A percentile compares a stretch with the other conserved stretches of the same genome.
Conservation (phyloP, 2,888 invertebrate species). For the Iphiclides podalirius region DNA sequence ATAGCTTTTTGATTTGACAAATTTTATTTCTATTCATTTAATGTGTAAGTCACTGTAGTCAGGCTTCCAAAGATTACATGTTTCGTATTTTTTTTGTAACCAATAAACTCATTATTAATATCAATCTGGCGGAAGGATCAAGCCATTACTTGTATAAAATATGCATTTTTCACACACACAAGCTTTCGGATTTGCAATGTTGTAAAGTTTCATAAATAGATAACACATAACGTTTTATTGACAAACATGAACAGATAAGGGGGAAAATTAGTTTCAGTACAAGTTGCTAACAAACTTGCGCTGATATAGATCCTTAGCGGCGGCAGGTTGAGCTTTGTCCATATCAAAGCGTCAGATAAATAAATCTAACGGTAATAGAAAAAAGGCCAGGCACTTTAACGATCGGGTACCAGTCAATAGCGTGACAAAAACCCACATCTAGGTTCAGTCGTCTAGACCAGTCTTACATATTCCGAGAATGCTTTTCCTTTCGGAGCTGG, state of each 20-base stretch:
- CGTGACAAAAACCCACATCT: constrained; percentile 24
- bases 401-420: constrained; percentile 27
- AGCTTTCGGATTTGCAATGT: too few species aligned
- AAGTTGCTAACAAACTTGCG: neutral
- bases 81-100: too few species aligned
- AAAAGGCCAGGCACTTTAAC: constrained; percentile 29
- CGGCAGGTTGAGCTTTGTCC: constrained; percentile 14
- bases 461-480: constrained; percentile 29
- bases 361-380: constrained; percentile 29
- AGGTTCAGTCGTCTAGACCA: constrained; percentile 17
- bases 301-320: constrained; percentile 2
- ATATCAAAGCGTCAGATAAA: constrained; percentile 25
- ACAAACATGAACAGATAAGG: neutral
- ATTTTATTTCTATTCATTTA: too few species aligned
- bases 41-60: too few species aligned
- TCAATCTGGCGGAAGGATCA: too few species aligned
- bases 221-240: neutral
- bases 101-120: too few species aligned
- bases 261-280: neutral
- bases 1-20: too few species aligned
- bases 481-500: constrained; percentile 26
- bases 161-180: too few species aligned
- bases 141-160: too few species aligned
- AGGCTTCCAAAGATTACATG: too few species aligned
- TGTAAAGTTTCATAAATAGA: too few species aligned